A percentile compares a stretch with the other conserved stretches of the same genome.
Evolutionary conservation across 1,140 invertebrate genomes (phyloP).

Genomic region (Wiebesia pumilae): DNA sequence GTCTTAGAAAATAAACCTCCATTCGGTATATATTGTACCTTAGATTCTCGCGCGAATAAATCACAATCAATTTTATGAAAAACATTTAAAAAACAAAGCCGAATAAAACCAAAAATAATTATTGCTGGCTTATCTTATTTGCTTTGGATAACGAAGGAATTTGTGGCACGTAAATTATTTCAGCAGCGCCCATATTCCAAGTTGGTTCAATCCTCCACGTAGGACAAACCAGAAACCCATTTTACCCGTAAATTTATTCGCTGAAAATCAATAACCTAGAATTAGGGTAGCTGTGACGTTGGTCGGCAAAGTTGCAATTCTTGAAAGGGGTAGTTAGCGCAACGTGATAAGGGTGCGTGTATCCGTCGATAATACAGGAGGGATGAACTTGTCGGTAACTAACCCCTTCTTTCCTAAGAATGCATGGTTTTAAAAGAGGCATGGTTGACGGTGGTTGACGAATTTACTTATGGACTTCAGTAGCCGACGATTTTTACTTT

Average conservation of each 20-base stretch:
- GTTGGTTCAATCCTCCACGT: not conserved
- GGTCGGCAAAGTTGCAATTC: slow-evolving; percentile 25
- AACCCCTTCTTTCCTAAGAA: slow-evolving; percentile 5
- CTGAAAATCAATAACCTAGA: slow-evolving; percentile 1
- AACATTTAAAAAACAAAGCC: no score
- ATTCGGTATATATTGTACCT: no score
- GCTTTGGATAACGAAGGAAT: not conserved
- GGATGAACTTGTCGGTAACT: slow-evolving; percentile 49
- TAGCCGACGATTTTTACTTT: not conserved
- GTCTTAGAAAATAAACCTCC: not conserved
- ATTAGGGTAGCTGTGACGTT: not conserved
- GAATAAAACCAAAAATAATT: not conserved
- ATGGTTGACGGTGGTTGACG: not conserved
- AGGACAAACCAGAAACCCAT: not conserved
- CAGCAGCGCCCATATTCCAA: slow-evolving; percentile 22
- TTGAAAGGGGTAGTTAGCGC: not conserved
- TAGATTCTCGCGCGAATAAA: no score
- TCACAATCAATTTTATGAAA: no score
- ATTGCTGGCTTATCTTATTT: not conserved
- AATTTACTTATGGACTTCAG: not conserved
- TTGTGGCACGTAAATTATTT: not conserved
- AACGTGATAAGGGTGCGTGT: slow-evolving; percentile 14
- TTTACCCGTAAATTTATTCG: slow-evolving; percentile 15
- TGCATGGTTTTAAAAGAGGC: not conserved
- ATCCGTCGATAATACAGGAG: slow-evolving; percentile 48